Conservation (phyloP, 2,888 invertebrate species). For the Serripes groenlandicus region DNA sequence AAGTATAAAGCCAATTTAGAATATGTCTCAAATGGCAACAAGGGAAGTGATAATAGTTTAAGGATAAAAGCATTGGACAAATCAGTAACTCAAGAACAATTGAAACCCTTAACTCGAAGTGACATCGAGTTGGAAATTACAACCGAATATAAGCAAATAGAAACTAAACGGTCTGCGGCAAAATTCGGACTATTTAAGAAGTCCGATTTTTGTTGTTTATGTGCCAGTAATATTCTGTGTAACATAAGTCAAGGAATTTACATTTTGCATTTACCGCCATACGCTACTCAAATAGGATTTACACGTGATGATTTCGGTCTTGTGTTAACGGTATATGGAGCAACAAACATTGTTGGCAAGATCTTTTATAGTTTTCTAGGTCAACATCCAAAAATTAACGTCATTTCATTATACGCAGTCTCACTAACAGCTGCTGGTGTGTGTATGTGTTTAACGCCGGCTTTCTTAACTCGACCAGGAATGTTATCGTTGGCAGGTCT, state of each 20-base stretch:
- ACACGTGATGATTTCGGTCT: constrained; percentile 29
- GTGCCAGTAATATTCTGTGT: constrained; percentile 48
- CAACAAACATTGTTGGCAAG: constrained; percentile 47
- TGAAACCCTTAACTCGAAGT: not conserved
- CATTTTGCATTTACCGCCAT: constrained; percentile 54
- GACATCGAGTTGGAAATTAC: not conserved
- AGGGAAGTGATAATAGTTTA: constrained; percentile 3
- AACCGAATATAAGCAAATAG: not conserved
- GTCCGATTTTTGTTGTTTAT: constrained; percentile 43
- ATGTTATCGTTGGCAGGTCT: constrained; percentile 42
- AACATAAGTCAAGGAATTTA: constrained; percentile 45
- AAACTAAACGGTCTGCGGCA: not conserved
- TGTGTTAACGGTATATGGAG: constrained; percentile 39
- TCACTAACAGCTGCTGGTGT: constrained; percentile 47
- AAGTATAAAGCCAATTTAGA: not conserved
- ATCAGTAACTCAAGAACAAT: not conserved
- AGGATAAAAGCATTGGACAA: not conserved
- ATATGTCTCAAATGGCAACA: not conserved
- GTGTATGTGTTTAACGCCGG: constrained; percentile 36
- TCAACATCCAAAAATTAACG: constrained; percentile 49
- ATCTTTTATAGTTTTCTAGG: constrained; percentile 48
- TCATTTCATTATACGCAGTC: constrained; percentile 32
- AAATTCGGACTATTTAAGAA: constrained; percentile 36
- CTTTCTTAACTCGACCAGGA: constrained; percentile 35
- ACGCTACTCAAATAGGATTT: constrained; percentile 40